Percentiles rank a stretch among this genome's conserved stretches.
Evolutionary conservation across 2,888 invertebrate genomes (phyloP).

Genomic region (Trichogramma evanescens): DNA sequence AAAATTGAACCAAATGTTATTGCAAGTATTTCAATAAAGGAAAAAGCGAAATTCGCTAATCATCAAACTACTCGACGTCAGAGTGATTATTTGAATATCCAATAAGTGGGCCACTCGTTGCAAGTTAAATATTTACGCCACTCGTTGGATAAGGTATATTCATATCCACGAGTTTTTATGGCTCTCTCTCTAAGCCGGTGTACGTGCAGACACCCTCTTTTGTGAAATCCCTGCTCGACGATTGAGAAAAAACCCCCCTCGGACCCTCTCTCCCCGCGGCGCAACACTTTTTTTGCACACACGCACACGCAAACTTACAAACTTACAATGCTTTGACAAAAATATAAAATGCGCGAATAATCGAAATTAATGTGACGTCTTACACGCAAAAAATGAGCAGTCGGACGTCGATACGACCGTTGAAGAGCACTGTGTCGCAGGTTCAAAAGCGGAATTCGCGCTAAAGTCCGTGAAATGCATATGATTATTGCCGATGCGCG

Average conservation of each 20-base stretch:
- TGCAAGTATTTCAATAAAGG: too few species aligned
- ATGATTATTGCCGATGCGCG: constrained; percentile 33
- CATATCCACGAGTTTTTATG: constrained; percentile 11
- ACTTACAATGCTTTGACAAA: constrained; percentile 22
- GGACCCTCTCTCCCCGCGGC: not conserved
- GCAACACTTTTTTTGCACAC: not conserved
- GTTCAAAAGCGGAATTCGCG: constrained; percentile 17
- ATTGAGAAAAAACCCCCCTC: constrained; percentile 18
- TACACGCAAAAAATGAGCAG: constrained; percentile 34
- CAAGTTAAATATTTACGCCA: constrained; percentile 38
- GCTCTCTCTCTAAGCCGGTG: constrained; percentile 16
- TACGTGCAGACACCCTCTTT: constrained; percentile 17
- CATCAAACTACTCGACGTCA: constrained; percentile 2
- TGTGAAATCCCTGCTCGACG: constrained; percentile 9
- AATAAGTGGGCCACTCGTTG: constrained; percentile 27
- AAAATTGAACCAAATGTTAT: too few species aligned
- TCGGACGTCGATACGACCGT: constrained; percentile 18
- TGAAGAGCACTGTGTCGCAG: constrained; percentile 22
- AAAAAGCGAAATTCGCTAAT: too few species aligned
- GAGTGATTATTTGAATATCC: constrained; percentile 9
- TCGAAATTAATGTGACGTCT: constrained; percentile 41
- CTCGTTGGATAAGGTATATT: constrained; percentile 30
- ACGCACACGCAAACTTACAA: not conserved
- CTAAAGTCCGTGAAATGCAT: constrained; percentile 40
- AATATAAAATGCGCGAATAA: constrained; percentile 30